Evolutionary conservation across 2,113 vertebrate genomes (phyloP).

Genomic region (Piaya cayana): DNA sequence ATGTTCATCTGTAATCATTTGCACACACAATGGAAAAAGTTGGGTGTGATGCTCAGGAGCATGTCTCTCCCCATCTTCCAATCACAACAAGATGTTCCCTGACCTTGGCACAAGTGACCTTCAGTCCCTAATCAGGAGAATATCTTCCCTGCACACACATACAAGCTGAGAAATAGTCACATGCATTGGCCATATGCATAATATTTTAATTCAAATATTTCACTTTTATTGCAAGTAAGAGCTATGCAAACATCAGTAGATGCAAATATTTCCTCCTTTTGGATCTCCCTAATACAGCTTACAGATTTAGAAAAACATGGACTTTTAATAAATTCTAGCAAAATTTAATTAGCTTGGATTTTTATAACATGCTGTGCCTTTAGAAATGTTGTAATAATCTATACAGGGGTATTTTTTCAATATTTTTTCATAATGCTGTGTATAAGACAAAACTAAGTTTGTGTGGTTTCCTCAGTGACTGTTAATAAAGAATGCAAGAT

Average conservation of each 20-base stretch:
- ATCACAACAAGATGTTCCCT: background rate
- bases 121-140: background rate
- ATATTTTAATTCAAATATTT: background rate
- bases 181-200: background rate
- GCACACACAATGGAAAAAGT: background rate
- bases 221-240: background rate
- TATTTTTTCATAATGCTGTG: constrained; percentile 12
- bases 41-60: background rate
- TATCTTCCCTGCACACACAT: background rate
- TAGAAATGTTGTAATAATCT: background rate
- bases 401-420: background rate
- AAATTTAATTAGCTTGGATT: background rate
- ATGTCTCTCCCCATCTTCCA: background rate
- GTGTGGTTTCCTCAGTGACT: constrained; percentile 10
- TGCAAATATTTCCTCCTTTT: background rate
- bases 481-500: constrained; percentile 34
- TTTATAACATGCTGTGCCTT: background rate
- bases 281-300: background rate
- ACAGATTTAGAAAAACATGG: background rate
- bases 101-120: background rate
- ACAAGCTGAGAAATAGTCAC: background rate
- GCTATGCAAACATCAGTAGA: background rate
- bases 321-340: background rate
- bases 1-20: background rate
- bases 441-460: constrained; percentile 49